Evolutionary conservation across 2,113 vertebrate species (phyloP).

Genomic region (Aegithalos caudatus): DNA sequence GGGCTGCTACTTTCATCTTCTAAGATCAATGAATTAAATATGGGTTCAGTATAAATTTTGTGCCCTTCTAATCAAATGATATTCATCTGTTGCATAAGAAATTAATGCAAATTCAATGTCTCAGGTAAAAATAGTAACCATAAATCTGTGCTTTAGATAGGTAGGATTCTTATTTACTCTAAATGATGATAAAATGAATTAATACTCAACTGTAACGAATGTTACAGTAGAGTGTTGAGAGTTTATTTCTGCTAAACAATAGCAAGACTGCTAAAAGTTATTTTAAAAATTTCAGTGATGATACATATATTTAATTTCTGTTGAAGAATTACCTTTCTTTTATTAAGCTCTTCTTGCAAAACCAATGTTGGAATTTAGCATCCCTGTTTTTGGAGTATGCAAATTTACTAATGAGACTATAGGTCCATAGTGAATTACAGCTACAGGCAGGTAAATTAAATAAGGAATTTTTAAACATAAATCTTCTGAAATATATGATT

Average conservation of each 20-base stretch:
- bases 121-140: background rate
- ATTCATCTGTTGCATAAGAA: background rate
- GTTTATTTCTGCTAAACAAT: background rate
- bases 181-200: background rate
- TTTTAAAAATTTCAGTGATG: background rate
- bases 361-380: background rate
- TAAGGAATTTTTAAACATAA: background rate
- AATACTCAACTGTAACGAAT: background rate
- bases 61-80: background rate
- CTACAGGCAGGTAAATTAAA: background rate
- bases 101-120: background rate
- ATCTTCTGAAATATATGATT: background rate
- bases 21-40: slow-evolving; percentile 8
- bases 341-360: background rate
- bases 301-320: background rate
- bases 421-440: background rate
- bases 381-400: background rate
- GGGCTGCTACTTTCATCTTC: background rate
- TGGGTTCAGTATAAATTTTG: background rate
- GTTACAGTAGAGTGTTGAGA: background rate
- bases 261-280: background rate
- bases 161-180: background rate
- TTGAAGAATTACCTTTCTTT: background rate
- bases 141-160: background rate
- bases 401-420: background rate